A percentile compares a stretch with the other conserved stretches of the same genome.
These are phyloP conservation scores for Cossypha heuglini DNA, from an alignment of 2,797 vertebrate genomes.

Conservation along the genomic window DNA sequence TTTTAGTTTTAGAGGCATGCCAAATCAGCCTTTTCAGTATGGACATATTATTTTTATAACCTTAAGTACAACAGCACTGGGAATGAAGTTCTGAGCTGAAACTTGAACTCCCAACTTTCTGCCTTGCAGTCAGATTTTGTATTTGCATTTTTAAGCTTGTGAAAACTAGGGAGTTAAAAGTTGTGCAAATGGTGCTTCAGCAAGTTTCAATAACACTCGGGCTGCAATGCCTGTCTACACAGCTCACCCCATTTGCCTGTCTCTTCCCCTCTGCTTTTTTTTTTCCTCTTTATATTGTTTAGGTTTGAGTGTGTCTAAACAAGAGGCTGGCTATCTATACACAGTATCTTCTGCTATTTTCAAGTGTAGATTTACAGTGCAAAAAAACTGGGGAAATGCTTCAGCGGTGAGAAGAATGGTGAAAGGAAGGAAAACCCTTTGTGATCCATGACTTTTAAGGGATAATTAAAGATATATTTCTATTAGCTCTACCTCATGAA, in stretches of 20 bases:
- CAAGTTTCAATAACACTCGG: neutral
- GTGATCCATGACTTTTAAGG: neutral
- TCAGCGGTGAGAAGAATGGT: neutral
- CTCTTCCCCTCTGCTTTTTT: neutral
- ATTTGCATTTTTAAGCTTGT: conserved; percentile 22
- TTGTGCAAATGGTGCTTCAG: neutral
- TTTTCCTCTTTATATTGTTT: conserved; percentile 7
- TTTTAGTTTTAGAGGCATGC: neutral
- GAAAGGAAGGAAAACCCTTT: neutral
- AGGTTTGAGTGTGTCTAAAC: conserved; percentile 7
- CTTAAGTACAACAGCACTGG: neutral
- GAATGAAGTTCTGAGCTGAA: neutral
- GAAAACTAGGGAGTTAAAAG: neutral
- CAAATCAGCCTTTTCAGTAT: neutral
- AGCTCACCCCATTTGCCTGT: neutral
- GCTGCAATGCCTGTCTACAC: neutral
- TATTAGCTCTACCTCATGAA: neutral
- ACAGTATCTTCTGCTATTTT: neutral
- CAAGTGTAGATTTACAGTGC: neutral
- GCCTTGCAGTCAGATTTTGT: neutral
- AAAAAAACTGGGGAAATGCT: neutral
- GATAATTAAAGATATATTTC: neutral
- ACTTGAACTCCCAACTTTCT: neutral
- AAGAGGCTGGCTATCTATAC: neutral
- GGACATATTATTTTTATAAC: neutral